Percentiles rank a stretch among this genome's conserved stretches.
These are phyloP conservation scores for Ametastegia equiseti DNA, from an alignment of 2,888 invertebrate species.

Conservation along the genomic window DNA sequence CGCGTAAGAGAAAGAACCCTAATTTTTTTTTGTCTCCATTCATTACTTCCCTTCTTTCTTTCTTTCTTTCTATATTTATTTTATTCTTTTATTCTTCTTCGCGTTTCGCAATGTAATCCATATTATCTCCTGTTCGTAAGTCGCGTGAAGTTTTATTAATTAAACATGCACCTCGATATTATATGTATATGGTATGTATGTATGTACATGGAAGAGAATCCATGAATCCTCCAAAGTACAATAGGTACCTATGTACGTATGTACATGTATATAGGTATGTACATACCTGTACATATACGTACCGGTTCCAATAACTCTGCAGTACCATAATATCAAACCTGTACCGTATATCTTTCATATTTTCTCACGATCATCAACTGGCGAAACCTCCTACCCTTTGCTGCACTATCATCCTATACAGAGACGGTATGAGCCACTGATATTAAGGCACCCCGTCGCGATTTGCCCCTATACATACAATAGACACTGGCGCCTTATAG, in stretches of 20 bases:
- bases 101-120: not conserved
- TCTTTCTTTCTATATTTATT: not conserved
- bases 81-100: no score
- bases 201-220: no score
- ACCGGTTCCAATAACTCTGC: not conserved
- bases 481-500: not conserved
- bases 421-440: constrained; percentile 16
- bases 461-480: not conserved
- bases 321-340: no score
- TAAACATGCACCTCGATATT: not conserved
- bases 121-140: not conserved
- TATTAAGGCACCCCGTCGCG: constrained; percentile 29
- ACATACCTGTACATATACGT: not conserved
- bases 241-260: not conserved
- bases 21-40: no score
- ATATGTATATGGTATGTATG: no score
- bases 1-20: no score
- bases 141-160: not conserved
- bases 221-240: not conserved
- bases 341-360: constrained; percentile 1
- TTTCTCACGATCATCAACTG: constrained; percentile 16
- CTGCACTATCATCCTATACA: constrained; percentile 9
- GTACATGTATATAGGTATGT: not conserved
- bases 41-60: not conserved
- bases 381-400: not conserved